Evolutionary conservation across 2,888 invertebrate genomes (phyloP), one percentile per base, ranked within the genome.

Genomic region (Eustalomyia histrio): DNA sequence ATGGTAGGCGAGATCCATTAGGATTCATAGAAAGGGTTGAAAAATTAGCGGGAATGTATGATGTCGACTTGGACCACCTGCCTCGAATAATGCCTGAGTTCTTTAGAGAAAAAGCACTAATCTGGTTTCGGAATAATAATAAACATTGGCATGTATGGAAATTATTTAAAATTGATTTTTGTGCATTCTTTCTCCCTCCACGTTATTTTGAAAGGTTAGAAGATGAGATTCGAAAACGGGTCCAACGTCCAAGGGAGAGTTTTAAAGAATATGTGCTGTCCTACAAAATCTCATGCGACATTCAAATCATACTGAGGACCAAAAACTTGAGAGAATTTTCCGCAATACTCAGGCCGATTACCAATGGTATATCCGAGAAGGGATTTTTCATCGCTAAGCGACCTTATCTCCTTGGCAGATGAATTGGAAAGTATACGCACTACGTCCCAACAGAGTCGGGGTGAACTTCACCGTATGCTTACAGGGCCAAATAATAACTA

Each of bases 121-220:
- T 21, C 2, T 68, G 68, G 68, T 55, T 39, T 8, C 53, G 68
- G 21, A 71, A 71, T 21, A 61, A 52, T 43, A 60, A 71, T 43
- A 16, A 35, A 17, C 10, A 39, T 5, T 71, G 71, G 52, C n/a
- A 16, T 1, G n/a, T 7, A 2, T 69, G 69, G 69, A 18, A 18
- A 8, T 24, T 16, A 18, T 68, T 68, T n/a, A 68, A 68, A 18
- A 10, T 1, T n/a, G 39, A 68, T 14, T 43, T 68, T 21, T 14
- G 16, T 12, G 18, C 12, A n/a, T 68, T 68, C 16, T 68, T 68
- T 18, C 39, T 68, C 4, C 68, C 68, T 39, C 18, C 68, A 12
- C 12, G 68, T 3, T 68, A 68, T 17, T 55, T 68, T 33, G 33
- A 55, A 17, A 24, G 39, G 35, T 21, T 68, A 12, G 68, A 55